A percentile compares a stretch with the other conserved stretches of the same genome.
phyloP scores from a whole-genome alignment of 1,140 invertebrate genomes.

The Penaeus indicus region DNA sequence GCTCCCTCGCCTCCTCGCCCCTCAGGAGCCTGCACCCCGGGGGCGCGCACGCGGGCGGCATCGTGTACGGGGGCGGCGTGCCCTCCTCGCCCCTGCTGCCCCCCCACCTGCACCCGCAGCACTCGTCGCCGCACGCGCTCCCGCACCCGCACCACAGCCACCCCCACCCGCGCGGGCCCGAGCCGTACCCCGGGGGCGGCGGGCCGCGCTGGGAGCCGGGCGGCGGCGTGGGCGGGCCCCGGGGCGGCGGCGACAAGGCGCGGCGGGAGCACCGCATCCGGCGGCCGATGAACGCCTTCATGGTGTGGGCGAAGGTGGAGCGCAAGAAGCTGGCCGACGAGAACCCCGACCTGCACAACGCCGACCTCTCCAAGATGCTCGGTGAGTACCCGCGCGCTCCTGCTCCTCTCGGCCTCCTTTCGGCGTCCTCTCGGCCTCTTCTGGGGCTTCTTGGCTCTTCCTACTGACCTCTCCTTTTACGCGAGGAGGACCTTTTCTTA shows the following conservation, averaged over 20 bases:
- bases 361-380: slow-evolving; percentile 94
- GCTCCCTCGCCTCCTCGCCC: slow-evolving; percentile 18
- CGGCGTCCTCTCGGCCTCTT: too few relatives aligned
- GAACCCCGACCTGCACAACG: slow-evolving; percentile 94
- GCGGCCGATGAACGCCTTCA: slow-evolving; percentile 74
- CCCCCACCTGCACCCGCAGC: slow-evolving; percentile 42
- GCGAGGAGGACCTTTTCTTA: too few relatives aligned
- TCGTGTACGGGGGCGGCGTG: slow-evolving; percentile 34
- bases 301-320: slow-evolving; percentile 92
- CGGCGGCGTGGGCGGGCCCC: background rate
- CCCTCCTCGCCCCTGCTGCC: slow-evolving; percentile 37
- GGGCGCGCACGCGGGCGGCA: slow-evolving; percentile 16
- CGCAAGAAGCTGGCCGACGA: slow-evolving; percentile 92
- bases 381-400: slow-evolving; percentile 76
- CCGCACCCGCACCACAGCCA: slow-evolving; percentile 6
- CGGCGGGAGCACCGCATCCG: slow-evolving; percentile 84
- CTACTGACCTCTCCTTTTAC: too few relatives aligned
- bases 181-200: slow-evolving; percentile 48
- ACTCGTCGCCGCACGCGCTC: too few relatives aligned
- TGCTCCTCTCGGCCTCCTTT: too few relatives aligned
- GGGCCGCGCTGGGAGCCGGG: slow-evolving; percentile 33
- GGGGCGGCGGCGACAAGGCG: slow-evolving; percentile 43
- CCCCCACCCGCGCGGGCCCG: slow-evolving; percentile 48
- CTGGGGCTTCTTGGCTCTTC: too few relatives aligned
- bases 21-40: slow-evolving; percentile 36